These are phyloP conservation scores for Chloroceryle aenea DNA, from an alignment of 2,113 vertebrate genomes.

Conservation along the genomic window DNA sequence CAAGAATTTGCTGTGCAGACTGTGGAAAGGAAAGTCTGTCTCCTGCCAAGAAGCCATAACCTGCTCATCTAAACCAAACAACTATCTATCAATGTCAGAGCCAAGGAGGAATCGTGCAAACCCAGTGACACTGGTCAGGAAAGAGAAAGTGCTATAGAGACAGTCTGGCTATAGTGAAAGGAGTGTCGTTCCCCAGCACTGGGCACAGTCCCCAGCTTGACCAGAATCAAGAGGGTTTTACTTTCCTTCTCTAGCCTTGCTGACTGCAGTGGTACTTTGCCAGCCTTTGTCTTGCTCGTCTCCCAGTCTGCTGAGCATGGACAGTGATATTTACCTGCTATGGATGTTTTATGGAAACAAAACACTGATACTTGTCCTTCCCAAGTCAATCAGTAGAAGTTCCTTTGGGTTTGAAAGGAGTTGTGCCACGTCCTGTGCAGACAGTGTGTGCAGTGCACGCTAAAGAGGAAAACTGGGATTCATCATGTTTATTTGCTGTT, in stretches of 20 bases:
- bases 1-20: background rate
- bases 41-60: background rate
- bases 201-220: background rate
- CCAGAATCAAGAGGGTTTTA: background rate
- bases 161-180: background rate
- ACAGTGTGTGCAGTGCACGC: background rate
- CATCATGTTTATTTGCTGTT: background rate
- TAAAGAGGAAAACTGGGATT: background rate
- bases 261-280: background rate
- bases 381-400: background rate
- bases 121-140: background rate
- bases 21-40: background rate
- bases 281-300: background rate
- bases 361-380: background rate
- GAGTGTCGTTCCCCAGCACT: accelerated
- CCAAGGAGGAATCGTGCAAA: background rate
- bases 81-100: background rate
- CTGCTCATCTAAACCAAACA: conserved; percentile 1
- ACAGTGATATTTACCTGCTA: background rate
- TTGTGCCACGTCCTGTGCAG: background rate
- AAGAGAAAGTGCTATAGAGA: background rate
- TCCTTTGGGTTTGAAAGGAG: background rate
- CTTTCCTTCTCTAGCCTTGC: background rate
- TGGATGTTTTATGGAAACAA: background rate
- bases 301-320: background rate